Evolutionary conservation across 2,797 vertebrate species (phyloP).

Genomic region (Lateolabrax maculatus): DNA sequence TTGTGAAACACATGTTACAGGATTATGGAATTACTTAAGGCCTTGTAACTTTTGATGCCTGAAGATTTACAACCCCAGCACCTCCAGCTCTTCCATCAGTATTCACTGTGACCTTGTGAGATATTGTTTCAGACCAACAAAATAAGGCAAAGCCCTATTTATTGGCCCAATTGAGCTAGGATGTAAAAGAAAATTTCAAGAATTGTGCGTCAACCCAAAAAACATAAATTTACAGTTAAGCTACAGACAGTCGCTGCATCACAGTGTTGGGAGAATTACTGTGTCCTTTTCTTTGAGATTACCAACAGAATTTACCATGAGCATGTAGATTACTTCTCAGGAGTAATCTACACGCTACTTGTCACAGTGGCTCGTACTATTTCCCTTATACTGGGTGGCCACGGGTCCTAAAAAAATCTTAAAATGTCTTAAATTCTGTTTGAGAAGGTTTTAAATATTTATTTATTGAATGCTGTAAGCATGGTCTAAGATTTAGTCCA

Average conservation of each 20-base stretch:
- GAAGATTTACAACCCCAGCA: not conserved
- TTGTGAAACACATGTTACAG: not conserved
- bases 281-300: slow-evolving; percentile 8
- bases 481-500: too few relatives aligned
- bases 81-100: not conserved
- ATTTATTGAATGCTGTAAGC: too few relatives aligned
- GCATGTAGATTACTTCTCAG: slow-evolving; percentile 22
- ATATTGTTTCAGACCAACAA: slow-evolving; percentile 3
- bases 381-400: too few relatives aligned
- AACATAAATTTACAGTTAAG: not conserved
- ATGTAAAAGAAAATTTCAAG: slow-evolving; percentile 1
- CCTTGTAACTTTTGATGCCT: not conserved
- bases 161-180: not conserved
- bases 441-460: too few relatives aligned
- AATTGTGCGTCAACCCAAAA: not conserved
- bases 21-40: slow-evolving; percentile 3
- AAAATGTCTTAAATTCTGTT: too few relatives aligned
- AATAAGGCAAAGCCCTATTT: slow-evolving; percentile 1
- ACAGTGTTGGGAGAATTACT: not conserved
- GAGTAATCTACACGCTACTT: too few relatives aligned
- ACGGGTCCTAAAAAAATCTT: too few relatives aligned
- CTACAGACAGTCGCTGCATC: not conserved
- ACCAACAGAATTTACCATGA: not conserved
- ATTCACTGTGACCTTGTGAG: not conserved
- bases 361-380: slow-evolving; percentile 22